Evolutionary conservation across 2,113 vertebrate genomes (phyloP), one percentile per base, ranked within the genome.

Genomic region (Pipra filicauda): DNA sequence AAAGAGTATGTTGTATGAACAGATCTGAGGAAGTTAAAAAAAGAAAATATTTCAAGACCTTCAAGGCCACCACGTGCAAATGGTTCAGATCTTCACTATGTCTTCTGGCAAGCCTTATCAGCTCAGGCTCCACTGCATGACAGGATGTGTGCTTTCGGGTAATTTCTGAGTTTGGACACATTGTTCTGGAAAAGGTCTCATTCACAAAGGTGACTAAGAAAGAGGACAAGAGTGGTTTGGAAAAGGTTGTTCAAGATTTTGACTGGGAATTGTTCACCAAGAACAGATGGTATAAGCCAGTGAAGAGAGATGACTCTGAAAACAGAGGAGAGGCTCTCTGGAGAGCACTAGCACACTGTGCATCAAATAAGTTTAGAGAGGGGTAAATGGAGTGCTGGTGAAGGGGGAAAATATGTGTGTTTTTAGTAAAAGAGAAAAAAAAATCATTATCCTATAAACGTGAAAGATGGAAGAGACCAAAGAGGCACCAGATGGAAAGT

Each of bases 91-190:
- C 21, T 58, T 92, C 31, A 21, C 10, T 12, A 17, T 16, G 22
- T 80, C 33, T 64, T 23, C 26, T 33, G 41, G 13, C 20, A 51
- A 18, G 28, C 37, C 13, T n/a, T 62, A 18, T 37, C 41, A 72
- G 19, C n/a, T 66, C 67, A 70, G 27, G 15, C 1, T 1, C 17
- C 0, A 0, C 11, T 49, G 37, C 39, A 31, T 86, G 57, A 57
- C 64, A 58, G 43, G n/a, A 55, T 12, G 23, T 8, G 5, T 4
- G 4, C 12, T 55, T 92, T 89, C 21, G n/a, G 41, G 17, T 65
- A 2, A 52, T 83, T 83, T 76, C 27, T 1, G 2, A 57, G 26
- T 44, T 6, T 43, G 39, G 33, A 57, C 24, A 54, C 15, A 9
- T 64, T 82, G 48, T 72, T 54, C 44, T 52, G 39, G 52, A 41